A percentile compares a stretch with the other conserved stretches of the same genome.
Conservation (phyloP, 2,888 invertebrate species). For the Drosophila mayaguana region DNA sequence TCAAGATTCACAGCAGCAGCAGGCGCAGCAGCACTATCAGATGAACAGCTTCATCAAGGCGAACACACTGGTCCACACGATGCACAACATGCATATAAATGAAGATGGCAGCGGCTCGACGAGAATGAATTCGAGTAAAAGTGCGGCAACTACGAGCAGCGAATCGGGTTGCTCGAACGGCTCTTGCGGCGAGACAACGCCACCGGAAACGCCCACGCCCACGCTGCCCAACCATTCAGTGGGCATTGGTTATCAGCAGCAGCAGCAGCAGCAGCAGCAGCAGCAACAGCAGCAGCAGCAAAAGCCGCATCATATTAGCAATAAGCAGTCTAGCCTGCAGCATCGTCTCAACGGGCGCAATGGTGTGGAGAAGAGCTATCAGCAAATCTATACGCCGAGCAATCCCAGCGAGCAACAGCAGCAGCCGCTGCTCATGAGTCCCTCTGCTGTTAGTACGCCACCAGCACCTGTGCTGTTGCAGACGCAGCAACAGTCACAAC, state of each 20-base stretch:
- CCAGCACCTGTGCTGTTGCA: slow-evolving; percentile 76
- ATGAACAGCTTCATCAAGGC: slow-evolving; percentile 75
- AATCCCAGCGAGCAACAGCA: slow-evolving; percentile 55
- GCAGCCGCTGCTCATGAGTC: slow-evolving; percentile 78
- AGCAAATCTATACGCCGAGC: slow-evolving; percentile 73
- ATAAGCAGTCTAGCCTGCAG: slow-evolving; percentile 80
- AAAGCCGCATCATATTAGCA: slow-evolving; percentile 78
- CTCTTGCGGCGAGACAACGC: slow-evolving; percentile 84
- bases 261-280: slow-evolving; percentile 65
- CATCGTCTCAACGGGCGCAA: slow-evolving; percentile 83
- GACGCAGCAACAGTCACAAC: slow-evolving; percentile 69
- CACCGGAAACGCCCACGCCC: slow-evolving; percentile 84
- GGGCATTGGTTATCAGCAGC: slow-evolving; percentile 53
- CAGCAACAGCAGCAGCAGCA: slow-evolving; percentile 70
- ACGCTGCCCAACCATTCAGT: slow-evolving; percentile 64
- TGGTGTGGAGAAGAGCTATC: slow-evolving; percentile 71
- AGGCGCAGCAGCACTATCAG: slow-evolving; percentile 78
- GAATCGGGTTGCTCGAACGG: slow-evolving; percentile 85
- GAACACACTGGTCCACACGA: slow-evolving; percentile 58
- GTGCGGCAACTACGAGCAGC: slow-evolving; percentile 79
- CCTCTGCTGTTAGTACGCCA: slow-evolving; percentile 77
- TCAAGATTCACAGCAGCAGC: slow-evolving; percentile 65
- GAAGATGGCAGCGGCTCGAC: slow-evolving; percentile 61
- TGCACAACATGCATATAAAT: slow-evolving; percentile 82
- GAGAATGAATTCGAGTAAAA: slow-evolving; percentile 80